Conservation (phyloP, 2,797 vertebrate species). For the Urosaurus nigricauda region DNA sequence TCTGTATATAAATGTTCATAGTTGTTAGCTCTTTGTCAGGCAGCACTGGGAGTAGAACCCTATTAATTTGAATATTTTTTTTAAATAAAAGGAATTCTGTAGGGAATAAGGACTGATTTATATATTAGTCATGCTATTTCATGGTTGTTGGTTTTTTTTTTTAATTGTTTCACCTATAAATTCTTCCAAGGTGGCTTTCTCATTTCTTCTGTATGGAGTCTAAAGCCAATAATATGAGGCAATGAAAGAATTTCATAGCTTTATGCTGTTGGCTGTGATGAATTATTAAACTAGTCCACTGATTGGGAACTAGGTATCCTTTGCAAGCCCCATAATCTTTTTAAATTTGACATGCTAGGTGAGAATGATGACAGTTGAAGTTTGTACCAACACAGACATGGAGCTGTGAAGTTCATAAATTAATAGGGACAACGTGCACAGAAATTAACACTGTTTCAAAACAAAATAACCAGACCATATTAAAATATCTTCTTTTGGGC, state of each 20-base stretch:
- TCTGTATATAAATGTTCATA: not conserved
- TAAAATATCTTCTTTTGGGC: too few relatives aligned
- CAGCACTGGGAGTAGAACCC: not conserved
- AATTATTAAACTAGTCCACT: too few relatives aligned
- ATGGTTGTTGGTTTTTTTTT: not conserved
- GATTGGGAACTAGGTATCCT: not conserved
- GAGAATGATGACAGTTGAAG: not conserved
- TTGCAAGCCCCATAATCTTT: not conserved
- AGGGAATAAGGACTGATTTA: not conserved
- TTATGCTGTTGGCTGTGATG: too few relatives aligned
- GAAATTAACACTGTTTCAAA: too few relatives aligned
- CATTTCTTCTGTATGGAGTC: not conserved
- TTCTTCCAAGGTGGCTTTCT: not conserved
- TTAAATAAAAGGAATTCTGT: not conserved
- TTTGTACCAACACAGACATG: not conserved
- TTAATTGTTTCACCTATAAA: not conserved
- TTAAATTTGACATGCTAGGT: not conserved
- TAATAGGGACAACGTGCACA: too few relatives aligned
- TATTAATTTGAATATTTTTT: too few relatives aligned
- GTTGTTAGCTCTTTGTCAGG: not conserved
- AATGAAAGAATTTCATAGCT: too few relatives aligned
- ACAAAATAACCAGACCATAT: too few relatives aligned
- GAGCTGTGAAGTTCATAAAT: not conserved
- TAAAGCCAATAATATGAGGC: too few relatives aligned
- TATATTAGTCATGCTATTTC: not conserved